Evolutionary conservation across 2,113 vertebrate species (phyloP).

Genomic region (Odocoileus virginianus): DNA sequence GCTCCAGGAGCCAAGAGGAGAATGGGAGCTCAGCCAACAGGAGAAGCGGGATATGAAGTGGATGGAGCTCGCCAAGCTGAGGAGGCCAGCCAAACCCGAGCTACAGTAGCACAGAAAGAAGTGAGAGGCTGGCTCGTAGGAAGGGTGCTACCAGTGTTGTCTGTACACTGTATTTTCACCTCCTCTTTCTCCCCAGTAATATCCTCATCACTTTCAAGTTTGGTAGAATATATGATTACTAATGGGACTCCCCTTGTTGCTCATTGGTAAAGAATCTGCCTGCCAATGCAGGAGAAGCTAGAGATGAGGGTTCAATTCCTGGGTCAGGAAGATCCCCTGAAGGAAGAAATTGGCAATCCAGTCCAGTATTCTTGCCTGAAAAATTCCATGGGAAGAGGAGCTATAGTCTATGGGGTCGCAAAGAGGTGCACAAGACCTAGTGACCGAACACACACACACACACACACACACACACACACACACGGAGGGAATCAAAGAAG

Average conservation of each 20-base stretch:
- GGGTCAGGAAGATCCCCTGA: background rate
- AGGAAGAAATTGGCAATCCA: background rate
- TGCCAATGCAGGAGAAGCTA: background rate
- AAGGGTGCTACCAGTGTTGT: background rate
- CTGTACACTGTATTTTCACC: background rate
- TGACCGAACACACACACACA: background rate
- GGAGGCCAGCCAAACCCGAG: conserved; percentile 75
- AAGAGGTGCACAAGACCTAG: background rate
- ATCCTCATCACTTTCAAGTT: background rate
- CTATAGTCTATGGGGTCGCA: background rate
- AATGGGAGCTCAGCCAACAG: conserved; percentile 76
- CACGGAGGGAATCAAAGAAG: background rate
- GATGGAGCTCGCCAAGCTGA: conserved; percentile 70
- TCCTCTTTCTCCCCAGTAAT: background rate
- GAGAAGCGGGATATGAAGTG: conserved; percentile 78
- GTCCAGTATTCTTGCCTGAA: background rate
- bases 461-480: background rate
- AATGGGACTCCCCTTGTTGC: background rate
- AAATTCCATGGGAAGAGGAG: background rate
- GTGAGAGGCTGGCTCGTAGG: conserved; percentile 35
- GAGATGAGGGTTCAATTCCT: background rate
- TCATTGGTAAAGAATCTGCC: background rate
- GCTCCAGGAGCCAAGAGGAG: conserved; percentile 73
- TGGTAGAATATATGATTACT: background rate
- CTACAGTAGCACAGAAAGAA: conserved; percentile 68